A percentile compares a stretch with the other conserved stretches of the same genome.
Conservation (phyloP, 1,140 invertebrate genomes). For the Dendrolimus kikuchii region DNA sequence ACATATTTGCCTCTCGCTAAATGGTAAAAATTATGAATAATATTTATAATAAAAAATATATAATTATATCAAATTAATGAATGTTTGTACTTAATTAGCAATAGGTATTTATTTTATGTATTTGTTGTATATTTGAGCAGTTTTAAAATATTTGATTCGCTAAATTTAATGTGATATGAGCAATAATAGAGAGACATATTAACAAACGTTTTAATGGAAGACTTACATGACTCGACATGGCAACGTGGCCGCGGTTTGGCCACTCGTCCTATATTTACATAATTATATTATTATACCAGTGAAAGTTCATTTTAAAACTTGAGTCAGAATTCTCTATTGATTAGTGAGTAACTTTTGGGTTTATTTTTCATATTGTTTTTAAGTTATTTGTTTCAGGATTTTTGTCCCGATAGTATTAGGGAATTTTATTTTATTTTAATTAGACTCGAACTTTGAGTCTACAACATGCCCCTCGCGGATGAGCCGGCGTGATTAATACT, state of each 20-base stretch:
- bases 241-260: no score
- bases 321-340: conserved; percentile 67
- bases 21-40: neutral
- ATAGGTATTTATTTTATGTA: conserved; percentile 52
- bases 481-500: conserved; percentile 66
- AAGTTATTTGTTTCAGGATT: conserved; percentile 72
- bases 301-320: conserved; percentile 43
- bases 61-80: conserved; percentile 27
- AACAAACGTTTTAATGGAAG: conserved; percentile 35
- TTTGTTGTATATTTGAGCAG: conserved; percentile 56
- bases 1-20: neutral
- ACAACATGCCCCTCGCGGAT: conserved; percentile 46
- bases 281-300: no score
- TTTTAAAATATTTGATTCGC: conserved; percentile 49
- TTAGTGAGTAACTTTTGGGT: conserved; percentile 70
- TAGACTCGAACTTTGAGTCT: conserved; percentile 56
- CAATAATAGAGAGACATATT: conserved; percentile 61
- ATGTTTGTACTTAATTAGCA: conserved; percentile 69
- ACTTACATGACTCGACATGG: conserved; percentile 32
- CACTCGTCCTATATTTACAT: no score
- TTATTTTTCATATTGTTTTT: conserved; percentile 72
- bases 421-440: conserved; percentile 70
- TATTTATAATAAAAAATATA: neutral
- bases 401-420: conserved; percentile 72
- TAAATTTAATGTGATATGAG: conserved; percentile 66